Conservation (phyloP, 2,113 vertebrate genomes). For the Micromys minutus region DNA sequence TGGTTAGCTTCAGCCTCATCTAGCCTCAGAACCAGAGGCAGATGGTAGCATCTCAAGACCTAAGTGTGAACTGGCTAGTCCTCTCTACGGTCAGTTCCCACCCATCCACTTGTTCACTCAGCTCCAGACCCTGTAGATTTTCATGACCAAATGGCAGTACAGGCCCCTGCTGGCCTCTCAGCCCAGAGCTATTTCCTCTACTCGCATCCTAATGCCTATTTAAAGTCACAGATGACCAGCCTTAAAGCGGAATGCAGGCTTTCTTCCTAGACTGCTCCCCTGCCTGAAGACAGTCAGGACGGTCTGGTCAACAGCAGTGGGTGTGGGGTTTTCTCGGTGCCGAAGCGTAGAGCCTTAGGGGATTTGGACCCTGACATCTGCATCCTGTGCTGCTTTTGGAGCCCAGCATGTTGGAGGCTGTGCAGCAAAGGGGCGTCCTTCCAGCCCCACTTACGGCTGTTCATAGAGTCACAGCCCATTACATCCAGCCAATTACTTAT, state of each 20-base stretch:
- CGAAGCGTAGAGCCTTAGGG: rapidly evolving
- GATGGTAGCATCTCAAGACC: background rate
- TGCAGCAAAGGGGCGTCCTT: background rate
- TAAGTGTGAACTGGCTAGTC: background rate
- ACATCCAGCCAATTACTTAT: slow-evolving; percentile 53
- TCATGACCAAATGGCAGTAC: background rate
- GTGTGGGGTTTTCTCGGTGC: background rate
- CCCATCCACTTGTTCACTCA: background rate
- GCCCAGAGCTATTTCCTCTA: background rate
- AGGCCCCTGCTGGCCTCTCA: background rate
- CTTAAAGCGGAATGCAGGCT: background rate
- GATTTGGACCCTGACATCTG: background rate
- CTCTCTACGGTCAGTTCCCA: background rate
- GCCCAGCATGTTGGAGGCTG: background rate
- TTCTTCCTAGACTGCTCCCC: background rate
- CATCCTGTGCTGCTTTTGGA: background rate
- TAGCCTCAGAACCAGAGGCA: background rate
- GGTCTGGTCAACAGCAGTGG: background rate
- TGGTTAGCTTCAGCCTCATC: background rate
- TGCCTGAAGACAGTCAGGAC: background rate
- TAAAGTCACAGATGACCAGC: background rate
- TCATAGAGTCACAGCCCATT: slow-evolving; percentile 65
- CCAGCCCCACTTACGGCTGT: slow-evolving; percentile 12
- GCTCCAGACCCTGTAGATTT: background rate
- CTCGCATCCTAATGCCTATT: background rate